Evolutionary conservation across 2,797 vertebrate species (phyloP).

Genomic region (Crocodylus rhombifer): DNA sequence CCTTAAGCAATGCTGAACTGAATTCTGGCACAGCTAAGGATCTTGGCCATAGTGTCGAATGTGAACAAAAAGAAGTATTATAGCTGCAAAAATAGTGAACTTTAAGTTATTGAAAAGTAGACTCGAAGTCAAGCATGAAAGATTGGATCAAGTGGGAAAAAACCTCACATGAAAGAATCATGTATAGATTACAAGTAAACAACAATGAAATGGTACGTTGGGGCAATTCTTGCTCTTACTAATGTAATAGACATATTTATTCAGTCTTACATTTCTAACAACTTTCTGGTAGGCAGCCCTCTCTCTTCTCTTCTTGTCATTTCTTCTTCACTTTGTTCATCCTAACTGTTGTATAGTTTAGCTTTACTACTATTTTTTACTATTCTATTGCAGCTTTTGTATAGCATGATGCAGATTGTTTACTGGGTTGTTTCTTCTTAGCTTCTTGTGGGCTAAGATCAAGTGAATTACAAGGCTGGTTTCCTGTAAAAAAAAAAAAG

Average conservation of each 20-base stretch:
- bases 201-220: background rate
- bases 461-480: too few relatives aligned
- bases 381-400: slow-evolving; percentile 15
- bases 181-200: background rate
- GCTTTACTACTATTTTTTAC: slow-evolving; percentile 20
- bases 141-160: background rate
- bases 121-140: background rate
- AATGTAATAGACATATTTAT: background rate
- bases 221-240: background rate
- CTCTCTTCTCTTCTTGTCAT: slow-evolving; percentile 18
- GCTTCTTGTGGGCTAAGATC: too few relatives aligned
- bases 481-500: too few relatives aligned
- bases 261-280: slow-evolving; percentile 16
- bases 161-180: background rate
- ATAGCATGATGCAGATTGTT: background rate
- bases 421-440: background rate
- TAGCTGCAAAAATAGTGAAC: background rate
- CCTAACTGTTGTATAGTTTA: background rate
- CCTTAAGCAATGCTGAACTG: background rate
- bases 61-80: background rate
- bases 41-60: background rate
- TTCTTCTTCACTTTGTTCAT: slow-evolving; percentile 39
- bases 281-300: background rate
- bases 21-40: background rate
- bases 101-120: background rate